Percentiles rank a stretch among this genome's conserved stretches.
phyloP scores from a whole-genome alignment of 2,888 invertebrate genomes.

The Caenorhabditis auriculariae region DNA sequence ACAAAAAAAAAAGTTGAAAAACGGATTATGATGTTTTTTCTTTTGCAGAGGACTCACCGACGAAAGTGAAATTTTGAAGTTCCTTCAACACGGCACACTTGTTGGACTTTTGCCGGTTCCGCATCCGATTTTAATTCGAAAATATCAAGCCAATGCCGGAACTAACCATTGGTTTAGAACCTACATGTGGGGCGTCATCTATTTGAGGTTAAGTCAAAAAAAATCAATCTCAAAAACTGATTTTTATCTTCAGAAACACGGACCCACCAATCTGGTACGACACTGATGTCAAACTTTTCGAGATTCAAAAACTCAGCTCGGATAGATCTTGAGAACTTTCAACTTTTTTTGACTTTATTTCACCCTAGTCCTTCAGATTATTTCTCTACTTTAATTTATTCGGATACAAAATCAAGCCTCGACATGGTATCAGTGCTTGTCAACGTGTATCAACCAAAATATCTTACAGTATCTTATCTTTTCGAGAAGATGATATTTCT shows the following conservation, averaged over 20 bases:
- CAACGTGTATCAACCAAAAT: too few species aligned
- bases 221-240: too few species aligned
- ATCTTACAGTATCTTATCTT: too few species aligned
- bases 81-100: slow-evolving; percentile 95
- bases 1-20: too few species aligned
- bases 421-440: too few species aligned
- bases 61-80: slow-evolving; percentile 97
- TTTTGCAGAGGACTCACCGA: slow-evolving; percentile 85
- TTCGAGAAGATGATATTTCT: too few species aligned
- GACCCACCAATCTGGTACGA: slow-evolving; percentile 99
- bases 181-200: slow-evolving; percentile 99
- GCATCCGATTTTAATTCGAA: slow-evolving; percentile 95
- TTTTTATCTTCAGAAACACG: slow-evolving; percentile 76
- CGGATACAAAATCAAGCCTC: too few species aligned
- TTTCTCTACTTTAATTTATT: not conserved
- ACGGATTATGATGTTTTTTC: not conserved
- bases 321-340: slow-evolving; percentile 19
- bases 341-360: slow-evolving; percentile 16
- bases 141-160: slow-evolving; percentile 94
- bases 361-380: not conserved
- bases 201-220: too few species aligned
- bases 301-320: slow-evolving; percentile 79
- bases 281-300: slow-evolving; percentile 96
- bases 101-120: slow-evolving; percentile 96
- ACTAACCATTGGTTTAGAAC: slow-evolving; percentile 99